A percentile compares a stretch with the other conserved stretches of the same genome.
Conservation (phyloP, 2,113 vertebrate genomes). For the Picathartes gymnocephalus region DNA sequence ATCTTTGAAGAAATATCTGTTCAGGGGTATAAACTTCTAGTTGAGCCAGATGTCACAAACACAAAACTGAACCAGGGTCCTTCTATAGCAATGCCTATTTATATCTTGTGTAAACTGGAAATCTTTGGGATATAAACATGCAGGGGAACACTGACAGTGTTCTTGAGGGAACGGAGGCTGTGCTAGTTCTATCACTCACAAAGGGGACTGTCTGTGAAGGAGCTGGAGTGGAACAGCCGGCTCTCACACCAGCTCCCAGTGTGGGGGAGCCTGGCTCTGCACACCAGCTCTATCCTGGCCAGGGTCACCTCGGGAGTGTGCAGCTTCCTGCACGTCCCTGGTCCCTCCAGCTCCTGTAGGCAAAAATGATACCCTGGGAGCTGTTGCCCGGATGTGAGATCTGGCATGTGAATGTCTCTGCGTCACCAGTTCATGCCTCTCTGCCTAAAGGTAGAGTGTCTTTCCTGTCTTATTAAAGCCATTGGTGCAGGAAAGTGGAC, state of each 20-base stretch:
- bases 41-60: background rate
- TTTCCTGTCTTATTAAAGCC: background rate
- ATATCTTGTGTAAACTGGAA: background rate
- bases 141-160: background rate
- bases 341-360: background rate
- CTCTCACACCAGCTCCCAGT: fast-evolving
- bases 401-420: background rate
- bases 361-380: background rate
- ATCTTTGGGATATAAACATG: background rate
- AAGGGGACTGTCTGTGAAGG: background rate
- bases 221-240: fast-evolving
- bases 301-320: fast-evolving
- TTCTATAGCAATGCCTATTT: background rate
- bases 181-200: background rate
- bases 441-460: background rate
- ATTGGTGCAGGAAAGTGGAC: background rate
- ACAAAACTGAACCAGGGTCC: background rate
- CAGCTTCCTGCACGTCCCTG: background rate
- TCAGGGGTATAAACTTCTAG: background rate
- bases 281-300: fast-evolving
- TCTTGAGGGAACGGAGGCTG: background rate
- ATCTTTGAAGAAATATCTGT: background rate
- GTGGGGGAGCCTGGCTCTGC: fast-evolving
- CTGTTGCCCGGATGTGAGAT: background rate
- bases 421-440: fast-evolving